phyloP scores from a whole-genome alignment of 2,797 vertebrate species.

The Gobionotothen gibberifrons region DNA sequence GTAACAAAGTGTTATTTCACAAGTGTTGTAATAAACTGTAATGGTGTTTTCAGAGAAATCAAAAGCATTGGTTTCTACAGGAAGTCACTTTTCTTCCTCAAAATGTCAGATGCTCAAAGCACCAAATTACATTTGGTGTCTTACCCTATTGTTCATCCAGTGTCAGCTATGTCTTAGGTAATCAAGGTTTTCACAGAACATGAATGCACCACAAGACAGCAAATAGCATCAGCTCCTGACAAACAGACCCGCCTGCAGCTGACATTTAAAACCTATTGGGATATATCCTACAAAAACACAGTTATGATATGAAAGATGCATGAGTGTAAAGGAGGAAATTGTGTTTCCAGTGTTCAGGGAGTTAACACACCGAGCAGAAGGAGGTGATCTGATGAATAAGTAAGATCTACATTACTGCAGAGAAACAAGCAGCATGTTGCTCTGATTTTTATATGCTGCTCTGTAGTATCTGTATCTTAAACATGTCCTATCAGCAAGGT shows the following conservation, averaged over 20 bases:
- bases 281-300: constrained; percentile 19
- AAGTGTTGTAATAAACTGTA: too few species aligned
- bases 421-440: background rate
- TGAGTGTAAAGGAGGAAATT: constrained; percentile 6
- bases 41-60: background rate
- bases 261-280: constrained; percentile 9
- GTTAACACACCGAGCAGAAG: constrained; percentile 2
- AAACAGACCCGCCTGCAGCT: constrained; percentile 14
- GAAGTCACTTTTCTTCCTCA: background rate
- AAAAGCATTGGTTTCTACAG: constrained; percentile 1
- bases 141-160: background rate
- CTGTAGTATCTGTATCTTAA: background rate
- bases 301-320: constrained; percentile 31
- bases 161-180: background rate
- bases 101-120: background rate
- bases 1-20: too few species aligned
- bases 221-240: background rate
- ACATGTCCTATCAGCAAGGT: background rate
- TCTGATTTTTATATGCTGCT: constrained; percentile 5
- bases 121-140: too few species aligned
- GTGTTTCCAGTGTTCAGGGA: constrained; percentile 26
- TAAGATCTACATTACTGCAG: constrained; percentile 7
- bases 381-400: constrained; percentile 16
- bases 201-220: constrained; percentile 19
- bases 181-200: background rate